Base-by-base conservation (phyloP, 2,797 vertebrate species). In the Trachurus trachurus region DNA sequence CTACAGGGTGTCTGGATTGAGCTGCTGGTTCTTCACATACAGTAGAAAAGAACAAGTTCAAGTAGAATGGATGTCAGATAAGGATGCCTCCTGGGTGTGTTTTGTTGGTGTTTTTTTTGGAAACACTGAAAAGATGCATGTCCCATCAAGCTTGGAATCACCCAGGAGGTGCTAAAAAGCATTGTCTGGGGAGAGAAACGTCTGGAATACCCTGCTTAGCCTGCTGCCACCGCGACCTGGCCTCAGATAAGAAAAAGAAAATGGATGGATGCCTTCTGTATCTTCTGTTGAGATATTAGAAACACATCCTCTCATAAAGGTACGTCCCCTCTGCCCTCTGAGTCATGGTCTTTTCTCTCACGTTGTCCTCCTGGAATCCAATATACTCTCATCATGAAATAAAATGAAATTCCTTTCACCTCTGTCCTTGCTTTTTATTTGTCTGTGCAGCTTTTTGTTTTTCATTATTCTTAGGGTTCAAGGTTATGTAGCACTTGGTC, bases 391-490 rank as follows among this genome's bases (percentile, higher is more conserved):
- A 50, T 66, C 11, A 6, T 2, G 37, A 53, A 22, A 54, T n/a
- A 1, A 68, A 64, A 71, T 22, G 4, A 64, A 64, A 53, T 17
- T 22, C 19, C 53, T 29, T 31, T 21, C 29, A 78, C 61, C 49
- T 71, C 45, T n/a, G 67, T 59, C n/a, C 19, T 40, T 59, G 65
- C 45, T 15, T 82, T 22, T 40, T 26, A 3, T 74, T 70, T 13
- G 37, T 58, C 10, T 16, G 21, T n/a, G 22, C 47, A 53, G 9
- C 52, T 67, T 56, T 15, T 45, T 40, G 17, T 56, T 4, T 66
- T 21, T 4, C n/a, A 22, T 11, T 6, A 31, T 31, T 31, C 16
- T 39, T 17, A 19, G 45, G 45, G 7, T 49, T 19, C 44, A 13
- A 4, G 9, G 7, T 11, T 21, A 49, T 66, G 44, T 1, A 53